Conservation (phyloP, 2,113 vertebrate genomes). For the Alosa alosa region DNA sequence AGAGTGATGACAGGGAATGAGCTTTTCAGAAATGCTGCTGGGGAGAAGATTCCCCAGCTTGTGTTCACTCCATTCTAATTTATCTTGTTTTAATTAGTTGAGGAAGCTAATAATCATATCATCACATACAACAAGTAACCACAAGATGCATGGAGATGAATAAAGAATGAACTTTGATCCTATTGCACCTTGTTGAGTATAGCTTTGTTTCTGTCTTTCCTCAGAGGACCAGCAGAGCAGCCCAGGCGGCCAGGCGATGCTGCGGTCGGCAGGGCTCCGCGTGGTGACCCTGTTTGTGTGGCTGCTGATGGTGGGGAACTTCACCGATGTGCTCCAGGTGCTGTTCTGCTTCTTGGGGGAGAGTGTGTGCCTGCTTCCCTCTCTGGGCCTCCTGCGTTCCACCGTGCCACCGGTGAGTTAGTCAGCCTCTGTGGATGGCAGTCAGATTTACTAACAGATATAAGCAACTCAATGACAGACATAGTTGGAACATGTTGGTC, state of each 20-base stretch:
- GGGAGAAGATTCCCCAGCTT: neutral
- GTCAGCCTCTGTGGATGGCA: neutral
- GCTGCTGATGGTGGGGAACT: constrained; percentile 78
- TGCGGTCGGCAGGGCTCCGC: constrained; percentile 73
- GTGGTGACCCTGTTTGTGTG: constrained; percentile 81
- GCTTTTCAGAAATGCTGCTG: neutral
- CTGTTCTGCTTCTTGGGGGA: constrained; percentile 76
- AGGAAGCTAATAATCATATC: neutral
- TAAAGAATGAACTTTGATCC: neutral
- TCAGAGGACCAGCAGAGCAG: constrained; percentile 75
- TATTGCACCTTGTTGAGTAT: neutral
- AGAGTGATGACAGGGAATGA: neutral
- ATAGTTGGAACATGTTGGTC: no score
- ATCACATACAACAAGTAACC: neutral
- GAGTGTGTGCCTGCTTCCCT: constrained; percentile 71
- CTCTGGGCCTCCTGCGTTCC: constrained; percentile 63
- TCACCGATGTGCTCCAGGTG: constrained; percentile 78
- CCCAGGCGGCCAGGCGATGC: constrained; percentile 31
- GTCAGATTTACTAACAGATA: neutral
- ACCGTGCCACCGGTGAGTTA: constrained; percentile 29
- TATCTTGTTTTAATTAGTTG: neutral
- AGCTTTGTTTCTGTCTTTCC: neutral
- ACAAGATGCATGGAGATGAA: neutral
- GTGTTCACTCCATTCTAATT: neutral
- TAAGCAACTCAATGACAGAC: no score